A percentile compares a stretch with the other conserved stretches of the same genome.
phyloP scores from a whole-genome alignment of 2,888 invertebrate genomes.

The Drosophila merina region DNA sequence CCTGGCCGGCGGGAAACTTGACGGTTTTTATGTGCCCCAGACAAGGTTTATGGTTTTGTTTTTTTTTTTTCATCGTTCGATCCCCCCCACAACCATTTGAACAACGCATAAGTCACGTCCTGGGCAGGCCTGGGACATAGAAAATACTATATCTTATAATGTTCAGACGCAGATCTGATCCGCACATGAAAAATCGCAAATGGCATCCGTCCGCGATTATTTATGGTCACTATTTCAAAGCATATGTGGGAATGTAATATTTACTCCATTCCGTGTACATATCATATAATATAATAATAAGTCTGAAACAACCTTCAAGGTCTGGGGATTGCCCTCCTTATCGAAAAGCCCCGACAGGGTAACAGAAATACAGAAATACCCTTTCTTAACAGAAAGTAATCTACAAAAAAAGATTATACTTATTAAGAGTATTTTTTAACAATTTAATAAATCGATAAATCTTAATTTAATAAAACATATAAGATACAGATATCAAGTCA shows the following conservation, averaged over 20 bases:
- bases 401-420: background rate
- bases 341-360: slow-evolving; percentile 6
- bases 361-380: background rate
- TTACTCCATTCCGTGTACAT: slow-evolving; percentile 19
- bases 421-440: too few relatives aligned
- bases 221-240: slow-evolving; percentile 40
- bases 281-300: slow-evolving; percentile 29
- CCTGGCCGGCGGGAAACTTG: slow-evolving; percentile 27
- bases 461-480: too few relatives aligned
- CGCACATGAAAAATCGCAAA: slow-evolving; percentile 29
- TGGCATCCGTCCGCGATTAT: slow-evolving; percentile 37
- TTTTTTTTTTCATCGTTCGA: slow-evolving; percentile 14
- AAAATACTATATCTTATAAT: slow-evolving; percentile 9
- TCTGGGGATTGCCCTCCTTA: slow-evolving; percentile 40
- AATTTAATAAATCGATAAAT: too few relatives aligned
- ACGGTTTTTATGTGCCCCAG: slow-evolving; percentile 63
- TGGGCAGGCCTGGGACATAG: slow-evolving; percentile 43
- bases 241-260: slow-evolving; percentile 18
- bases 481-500: too few relatives aligned
- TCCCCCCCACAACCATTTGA: slow-evolving; percentile 5
- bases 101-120: slow-evolving; percentile 71
- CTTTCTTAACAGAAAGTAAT: background rate
- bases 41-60: slow-evolving; percentile 75
- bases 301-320: slow-evolving; percentile 40
- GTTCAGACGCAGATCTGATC: slow-evolving; percentile 9